Conservation (phyloP, 2,113 vertebrate species). For the Eulacestoma nigropectus region DNA sequence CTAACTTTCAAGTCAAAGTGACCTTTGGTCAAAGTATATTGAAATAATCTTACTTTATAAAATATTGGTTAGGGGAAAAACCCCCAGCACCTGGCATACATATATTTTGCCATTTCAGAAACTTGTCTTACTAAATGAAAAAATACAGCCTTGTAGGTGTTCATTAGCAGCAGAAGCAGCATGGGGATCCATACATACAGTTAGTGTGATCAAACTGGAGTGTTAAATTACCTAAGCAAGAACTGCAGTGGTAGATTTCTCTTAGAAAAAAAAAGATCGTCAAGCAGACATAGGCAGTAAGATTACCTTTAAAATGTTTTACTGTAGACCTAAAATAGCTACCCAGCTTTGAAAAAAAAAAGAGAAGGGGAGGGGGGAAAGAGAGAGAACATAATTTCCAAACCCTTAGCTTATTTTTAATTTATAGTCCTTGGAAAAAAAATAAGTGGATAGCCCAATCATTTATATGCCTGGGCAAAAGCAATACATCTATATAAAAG, state of each 20-base stretch:
- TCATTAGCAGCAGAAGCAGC: constrained; percentile 1
- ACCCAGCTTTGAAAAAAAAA: background rate
- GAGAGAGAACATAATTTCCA: constrained; percentile 75
- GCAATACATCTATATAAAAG: constrained; percentile 87
- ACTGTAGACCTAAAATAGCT: constrained; percentile 70
- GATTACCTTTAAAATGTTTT: constrained; percentile 74
- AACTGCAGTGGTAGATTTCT: background rate
- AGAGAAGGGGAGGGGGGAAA: background rate
- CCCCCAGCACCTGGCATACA: background rate
- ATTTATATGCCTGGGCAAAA: constrained; percentile 82
- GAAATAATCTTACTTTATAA: background rate
- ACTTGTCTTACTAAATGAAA: background rate
- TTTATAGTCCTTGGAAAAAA: constrained; percentile 79
- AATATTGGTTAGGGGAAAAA: background rate
- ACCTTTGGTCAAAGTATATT: background rate
- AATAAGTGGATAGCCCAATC: constrained; percentile 81
- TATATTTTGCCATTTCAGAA: background rate
- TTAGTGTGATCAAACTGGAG: background rate
- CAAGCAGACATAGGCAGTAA: constrained; percentile 40
- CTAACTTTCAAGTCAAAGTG: constrained; percentile 8
- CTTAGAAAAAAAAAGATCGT: constrained; percentile 17
- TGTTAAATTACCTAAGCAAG: constrained; percentile 2
- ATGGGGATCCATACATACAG: background rate
- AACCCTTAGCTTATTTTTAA: constrained; percentile 83
- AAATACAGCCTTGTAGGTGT: background rate